phyloP scores from a whole-genome alignment of 2,888 invertebrate genomes.

The Ptilodon capucinus region DNA sequence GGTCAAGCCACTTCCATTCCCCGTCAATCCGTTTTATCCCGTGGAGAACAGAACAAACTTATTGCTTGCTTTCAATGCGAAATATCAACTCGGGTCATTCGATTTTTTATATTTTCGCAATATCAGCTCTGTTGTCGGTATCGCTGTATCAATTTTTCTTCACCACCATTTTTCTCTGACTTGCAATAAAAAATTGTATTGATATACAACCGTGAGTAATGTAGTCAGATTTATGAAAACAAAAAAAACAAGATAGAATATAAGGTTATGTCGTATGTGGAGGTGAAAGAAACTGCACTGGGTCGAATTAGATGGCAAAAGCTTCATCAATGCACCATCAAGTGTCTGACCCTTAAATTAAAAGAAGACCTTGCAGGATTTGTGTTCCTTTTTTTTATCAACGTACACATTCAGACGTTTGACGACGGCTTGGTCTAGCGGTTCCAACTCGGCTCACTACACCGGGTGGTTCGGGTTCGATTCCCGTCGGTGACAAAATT shows the following conservation, averaged over 20 bases:
- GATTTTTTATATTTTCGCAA: constrained; percentile 24
- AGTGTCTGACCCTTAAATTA: too few relatives aligned
- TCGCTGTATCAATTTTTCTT: constrained; percentile 20
- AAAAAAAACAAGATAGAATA: not conserved
- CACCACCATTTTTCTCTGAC: not conserved
- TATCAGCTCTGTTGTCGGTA: constrained; percentile 32
- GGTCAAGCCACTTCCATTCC: constrained; percentile 13
- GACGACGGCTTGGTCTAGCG: too few relatives aligned
- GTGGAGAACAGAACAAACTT: constrained; percentile 30
- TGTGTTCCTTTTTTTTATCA: too few relatives aligned
- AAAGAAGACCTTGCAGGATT: too few relatives aligned
- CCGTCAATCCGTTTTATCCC: constrained; percentile 5
- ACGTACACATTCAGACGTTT: too few relatives aligned
- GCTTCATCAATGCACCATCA: too few relatives aligned
- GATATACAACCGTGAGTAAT: not conserved
- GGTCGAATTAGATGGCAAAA: too few relatives aligned
- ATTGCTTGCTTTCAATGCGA: constrained; percentile 43
- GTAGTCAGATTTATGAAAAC: not conserved
- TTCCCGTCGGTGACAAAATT: too few relatives aligned
- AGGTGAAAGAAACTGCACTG: too few relatives aligned
- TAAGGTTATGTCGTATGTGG: too few relatives aligned
- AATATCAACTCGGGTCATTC: constrained; percentile 43
- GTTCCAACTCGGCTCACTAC: too few relatives aligned
- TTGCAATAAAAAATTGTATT: constrained; percentile 13
- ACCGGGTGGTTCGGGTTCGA: too few relatives aligned